These are phyloP conservation scores for Drosophila longiperda DNA, from an alignment of 2,888 invertebrate species.

Conservation along the genomic window DNA sequence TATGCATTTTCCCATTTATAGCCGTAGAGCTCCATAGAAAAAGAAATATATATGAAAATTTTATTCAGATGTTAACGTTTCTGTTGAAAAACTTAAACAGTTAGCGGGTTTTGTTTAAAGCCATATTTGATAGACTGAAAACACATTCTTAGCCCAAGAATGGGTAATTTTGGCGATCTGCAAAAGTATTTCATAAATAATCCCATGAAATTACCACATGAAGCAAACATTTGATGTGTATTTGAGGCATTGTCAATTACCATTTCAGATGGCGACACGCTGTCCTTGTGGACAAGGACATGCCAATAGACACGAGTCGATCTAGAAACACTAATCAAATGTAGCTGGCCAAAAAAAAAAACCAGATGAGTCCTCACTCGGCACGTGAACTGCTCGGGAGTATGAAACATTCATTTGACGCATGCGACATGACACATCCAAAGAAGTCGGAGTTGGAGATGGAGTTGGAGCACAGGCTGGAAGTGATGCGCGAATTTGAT, in stretches of 20 bases:
- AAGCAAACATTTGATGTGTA: constrained; percentile 44
- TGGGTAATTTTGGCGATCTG: constrained; percentile 37
- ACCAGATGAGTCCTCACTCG: constrained; percentile 67
- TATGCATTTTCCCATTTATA: constrained; percentile 11
- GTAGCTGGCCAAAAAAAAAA: constrained; percentile 41
- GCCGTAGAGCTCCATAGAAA: background rate
- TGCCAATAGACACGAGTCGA: constrained; percentile 62
- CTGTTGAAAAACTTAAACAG: background rate
- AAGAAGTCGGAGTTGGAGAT: background rate
- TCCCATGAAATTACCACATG: constrained; percentile 67
- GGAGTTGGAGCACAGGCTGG: constrained; percentile 12
- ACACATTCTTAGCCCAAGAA: background rate
- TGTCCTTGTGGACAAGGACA: constrained; percentile 22
- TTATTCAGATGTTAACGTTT: constrained; percentile 4
- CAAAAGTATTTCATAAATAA: constrained; percentile 70
- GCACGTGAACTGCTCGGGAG: constrained; percentile 36
- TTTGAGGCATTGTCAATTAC: constrained; percentile 49
- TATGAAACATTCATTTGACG: constrained; percentile 80
- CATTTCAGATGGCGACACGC: constrained; percentile 23
- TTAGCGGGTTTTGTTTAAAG: background rate
- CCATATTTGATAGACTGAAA: constrained; percentile 2
- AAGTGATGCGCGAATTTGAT: constrained; percentile 56
- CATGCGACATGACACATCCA: constrained; percentile 68
- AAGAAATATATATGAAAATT: constrained; percentile 8
- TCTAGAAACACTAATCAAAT: constrained; percentile 76